Evolutionary conservation across 92 coral and sea anemone genomes (phyloP).

Genomic region (Palythoa grandiflora): DNA sequence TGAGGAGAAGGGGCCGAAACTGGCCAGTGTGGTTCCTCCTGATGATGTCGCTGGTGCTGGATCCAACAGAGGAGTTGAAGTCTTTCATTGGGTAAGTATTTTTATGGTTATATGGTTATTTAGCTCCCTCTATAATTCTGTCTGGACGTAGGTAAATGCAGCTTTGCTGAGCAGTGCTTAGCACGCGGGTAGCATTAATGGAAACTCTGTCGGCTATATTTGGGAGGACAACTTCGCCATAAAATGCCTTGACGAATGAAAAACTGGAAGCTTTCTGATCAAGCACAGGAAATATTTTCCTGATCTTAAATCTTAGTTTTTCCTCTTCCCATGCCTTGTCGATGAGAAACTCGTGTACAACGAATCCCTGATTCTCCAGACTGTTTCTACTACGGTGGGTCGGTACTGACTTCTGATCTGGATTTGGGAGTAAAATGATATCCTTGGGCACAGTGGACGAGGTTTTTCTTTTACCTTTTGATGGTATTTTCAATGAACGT

Average conservation of each 20-base stretch:
- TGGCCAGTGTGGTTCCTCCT: too few relatives aligned
- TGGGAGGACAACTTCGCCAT: constrained; percentile 56
- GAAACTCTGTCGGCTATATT: constrained; percentile 35
- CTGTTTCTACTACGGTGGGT: constrained; percentile 48
- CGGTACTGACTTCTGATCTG: constrained; percentile 53
- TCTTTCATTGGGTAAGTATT: too few relatives aligned
- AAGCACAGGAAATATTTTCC: constrained; percentile 43
- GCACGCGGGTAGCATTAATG: constrained; percentile 16
- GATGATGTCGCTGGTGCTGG: too few relatives aligned
- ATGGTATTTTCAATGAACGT: constrained; percentile 41
- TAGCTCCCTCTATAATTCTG: constrained; percentile 22
- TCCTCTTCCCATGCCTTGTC: constrained; percentile 52
- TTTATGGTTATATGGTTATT: too few relatives aligned
- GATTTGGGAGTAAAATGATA: constrained; percentile 51
- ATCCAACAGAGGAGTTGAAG: too few relatives aligned
- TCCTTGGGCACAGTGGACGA: constrained; percentile 51
- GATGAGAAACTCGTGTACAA: constrained; percentile 58
- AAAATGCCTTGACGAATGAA: constrained; percentile 60
- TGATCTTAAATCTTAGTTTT: constrained; percentile 40
- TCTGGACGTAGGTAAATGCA: constrained; percentile 26
- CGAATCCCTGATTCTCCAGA: constrained; percentile 56
- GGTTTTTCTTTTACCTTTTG: constrained; percentile 53
- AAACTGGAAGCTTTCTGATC: constrained; percentile 34
- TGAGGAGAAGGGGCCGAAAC: too few relatives aligned
- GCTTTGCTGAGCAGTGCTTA: constrained; percentile 1